Evolutionary conservation across 2,797 vertebrate genomes (phyloP).

Genomic region (Sitta carolinensis): DNA sequence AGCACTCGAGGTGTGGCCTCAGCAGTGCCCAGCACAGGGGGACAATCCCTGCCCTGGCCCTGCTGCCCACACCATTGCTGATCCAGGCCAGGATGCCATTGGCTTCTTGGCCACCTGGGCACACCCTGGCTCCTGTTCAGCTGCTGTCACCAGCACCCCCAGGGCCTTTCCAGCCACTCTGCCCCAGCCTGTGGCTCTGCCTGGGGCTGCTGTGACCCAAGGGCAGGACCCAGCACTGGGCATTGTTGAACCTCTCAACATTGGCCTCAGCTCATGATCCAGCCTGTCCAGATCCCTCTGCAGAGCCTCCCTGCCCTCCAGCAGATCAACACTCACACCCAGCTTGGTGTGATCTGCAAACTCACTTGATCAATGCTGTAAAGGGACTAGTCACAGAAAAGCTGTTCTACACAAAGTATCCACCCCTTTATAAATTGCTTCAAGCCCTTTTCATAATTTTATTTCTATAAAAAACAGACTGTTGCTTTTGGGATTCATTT

Average conservation of each 20-base stretch:
- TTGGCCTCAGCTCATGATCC: fast-evolving
- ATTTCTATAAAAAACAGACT: background rate
- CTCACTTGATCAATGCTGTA: background rate
- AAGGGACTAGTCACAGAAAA: background rate
- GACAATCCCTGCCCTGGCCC: background rate
- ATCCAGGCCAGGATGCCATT: background rate
- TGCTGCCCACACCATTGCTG: background rate
- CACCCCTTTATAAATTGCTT: background rate
- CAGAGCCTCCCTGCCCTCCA: background rate
- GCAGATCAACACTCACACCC: fast-evolving
- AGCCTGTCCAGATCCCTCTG: background rate
- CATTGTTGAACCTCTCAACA: background rate
- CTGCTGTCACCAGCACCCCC: background rate
- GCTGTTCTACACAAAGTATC: background rate
- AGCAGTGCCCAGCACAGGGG: background rate
- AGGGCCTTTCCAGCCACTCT: background rate
- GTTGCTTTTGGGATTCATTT: background rate
- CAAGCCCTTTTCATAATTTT: background rate
- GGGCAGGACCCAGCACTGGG: background rate
- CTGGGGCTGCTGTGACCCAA: background rate
- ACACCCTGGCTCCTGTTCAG: background rate
- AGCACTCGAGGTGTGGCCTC: background rate
- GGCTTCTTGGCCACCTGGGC: background rate
- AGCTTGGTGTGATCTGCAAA: background rate
- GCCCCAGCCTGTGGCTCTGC: fast-evolving